Conservation (phyloP, 2,888 invertebrate species). For the Emmelina monodactyla region DNA sequence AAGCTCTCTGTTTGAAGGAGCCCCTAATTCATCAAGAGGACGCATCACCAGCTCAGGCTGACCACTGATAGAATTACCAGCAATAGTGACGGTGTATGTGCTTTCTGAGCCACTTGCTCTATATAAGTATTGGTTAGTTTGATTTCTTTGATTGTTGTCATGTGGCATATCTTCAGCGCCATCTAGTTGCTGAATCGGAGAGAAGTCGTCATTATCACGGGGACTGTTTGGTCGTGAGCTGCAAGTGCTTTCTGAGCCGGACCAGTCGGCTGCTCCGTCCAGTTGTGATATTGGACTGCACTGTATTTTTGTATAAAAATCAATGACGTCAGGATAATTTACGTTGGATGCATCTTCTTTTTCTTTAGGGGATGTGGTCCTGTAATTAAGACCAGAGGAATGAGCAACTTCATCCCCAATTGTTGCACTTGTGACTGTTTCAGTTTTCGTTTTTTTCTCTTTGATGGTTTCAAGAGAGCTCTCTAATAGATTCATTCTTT, state of each 20-base stretch:
- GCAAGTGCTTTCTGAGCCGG: conserved; percentile 62
- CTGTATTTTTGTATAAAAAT: conserved; percentile 62
- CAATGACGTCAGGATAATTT: conserved; percentile 56
- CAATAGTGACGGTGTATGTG: conserved; percentile 56
- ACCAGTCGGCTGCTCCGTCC: conserved; percentile 75
- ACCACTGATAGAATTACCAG: conserved; percentile 58
- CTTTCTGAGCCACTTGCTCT: conserved; percentile 57
- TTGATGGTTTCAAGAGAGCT: conserved; percentile 42
- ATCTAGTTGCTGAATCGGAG: conserved; percentile 71
- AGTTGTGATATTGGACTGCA: conserved; percentile 71
- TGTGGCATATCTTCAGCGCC: conserved; percentile 74
- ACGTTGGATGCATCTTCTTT: conserved; percentile 50
- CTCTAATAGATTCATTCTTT: conserved; percentile 33
- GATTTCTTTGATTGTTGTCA: conserved; percentile 35
- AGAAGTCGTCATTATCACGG: conserved; percentile 38
- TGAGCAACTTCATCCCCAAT: conserved; percentile 48
- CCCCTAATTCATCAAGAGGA: conserved; percentile 43
- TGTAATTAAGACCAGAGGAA: conserved; percentile 51
- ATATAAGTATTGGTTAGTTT: conserved; percentile 50
- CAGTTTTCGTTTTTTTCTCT: conserved; percentile 45
- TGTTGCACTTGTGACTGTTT: conserved; percentile 26
- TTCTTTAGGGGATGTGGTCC: conserved; percentile 28
- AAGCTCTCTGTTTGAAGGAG: conserved; percentile 65
- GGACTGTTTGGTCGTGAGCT: conserved; percentile 56
- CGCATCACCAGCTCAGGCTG: conserved; percentile 55